phyloP scores from a whole-genome alignment of 2,888 invertebrate species.

The Heliconius ethilla region DNA sequence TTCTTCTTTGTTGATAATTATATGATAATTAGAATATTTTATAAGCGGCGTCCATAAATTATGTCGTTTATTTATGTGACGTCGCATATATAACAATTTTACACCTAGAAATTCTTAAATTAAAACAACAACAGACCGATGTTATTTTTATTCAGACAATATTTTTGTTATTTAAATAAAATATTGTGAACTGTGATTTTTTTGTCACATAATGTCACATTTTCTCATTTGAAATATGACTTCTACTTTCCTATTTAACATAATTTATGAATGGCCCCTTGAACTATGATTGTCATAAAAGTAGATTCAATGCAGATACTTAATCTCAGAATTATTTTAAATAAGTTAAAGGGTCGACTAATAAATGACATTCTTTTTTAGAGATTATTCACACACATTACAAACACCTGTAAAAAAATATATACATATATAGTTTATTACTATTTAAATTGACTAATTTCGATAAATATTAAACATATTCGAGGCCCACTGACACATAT shows the following conservation, averaged over 20 bases:
- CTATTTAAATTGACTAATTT: neutral
- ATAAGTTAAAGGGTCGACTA: slow-evolving; percentile 16
- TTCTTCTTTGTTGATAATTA: slow-evolving; percentile 1
- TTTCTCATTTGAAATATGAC: no score
- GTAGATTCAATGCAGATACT: slow-evolving; percentile 3
- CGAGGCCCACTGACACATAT: slow-evolving; percentile 35
- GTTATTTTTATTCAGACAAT: no score
- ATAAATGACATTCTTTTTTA: slow-evolving; percentile 17
- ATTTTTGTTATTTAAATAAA: no score
- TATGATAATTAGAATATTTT: neutral
- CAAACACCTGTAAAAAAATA: neutral
- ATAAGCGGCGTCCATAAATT: neutral
- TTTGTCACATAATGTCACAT: no score
- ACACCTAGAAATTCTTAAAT: no score
- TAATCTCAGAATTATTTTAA: neutral
- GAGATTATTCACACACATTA: slow-evolving; percentile 8
- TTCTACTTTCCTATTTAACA: no score
- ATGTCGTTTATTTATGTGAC: no score
- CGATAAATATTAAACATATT: slow-evolving; percentile 24
- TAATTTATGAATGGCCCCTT: no score
- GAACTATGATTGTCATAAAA: neutral
- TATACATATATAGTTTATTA: neutral
- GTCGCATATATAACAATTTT: no score
- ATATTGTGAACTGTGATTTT: no score
- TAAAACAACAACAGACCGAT: no score